These are phyloP conservation scores for Fukomys damarensis DNA, from an alignment of 2,113 vertebrate species.

Conservation along the genomic window DNA sequence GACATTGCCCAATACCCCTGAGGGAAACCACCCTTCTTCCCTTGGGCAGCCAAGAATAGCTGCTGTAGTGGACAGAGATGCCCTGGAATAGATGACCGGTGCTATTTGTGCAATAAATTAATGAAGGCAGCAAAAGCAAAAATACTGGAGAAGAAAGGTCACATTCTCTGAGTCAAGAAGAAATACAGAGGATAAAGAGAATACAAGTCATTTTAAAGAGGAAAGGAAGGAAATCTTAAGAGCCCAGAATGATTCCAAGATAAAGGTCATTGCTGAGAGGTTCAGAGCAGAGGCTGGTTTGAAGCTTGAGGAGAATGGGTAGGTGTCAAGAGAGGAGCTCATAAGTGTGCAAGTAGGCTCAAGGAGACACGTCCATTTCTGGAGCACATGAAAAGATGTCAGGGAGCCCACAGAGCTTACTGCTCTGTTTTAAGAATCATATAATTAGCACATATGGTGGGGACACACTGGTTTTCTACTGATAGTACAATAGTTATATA, in stretches of 20 bases:
- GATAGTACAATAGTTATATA: neutral
- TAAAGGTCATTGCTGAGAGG: neutral
- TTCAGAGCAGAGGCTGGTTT: neutral
- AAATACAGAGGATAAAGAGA: neutral
- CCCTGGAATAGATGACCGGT: neutral
- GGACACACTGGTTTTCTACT: neutral
- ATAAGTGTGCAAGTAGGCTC: neutral
- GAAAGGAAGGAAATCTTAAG: neutral
- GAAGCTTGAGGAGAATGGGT: neutral
- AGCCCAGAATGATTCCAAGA: neutral
- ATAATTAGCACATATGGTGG: neutral
- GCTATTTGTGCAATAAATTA: neutral
- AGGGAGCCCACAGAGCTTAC: neutral
- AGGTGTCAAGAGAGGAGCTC: neutral
- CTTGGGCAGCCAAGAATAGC: neutral
- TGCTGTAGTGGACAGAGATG: fast-evolving
- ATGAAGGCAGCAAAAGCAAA: neutral
- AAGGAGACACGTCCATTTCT: neutral
- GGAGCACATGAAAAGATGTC: neutral
- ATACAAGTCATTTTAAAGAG: neutral
- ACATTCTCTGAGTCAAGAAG: neutral
- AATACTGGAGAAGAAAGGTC: neutral
- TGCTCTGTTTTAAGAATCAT: neutral
- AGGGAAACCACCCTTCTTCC: neutral
- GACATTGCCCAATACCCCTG: fast-evolving